These are phyloP conservation scores for Onychomys arenicola DNA, from an alignment of 2,797 vertebrate genomes.

Conservation along the genomic window DNA sequence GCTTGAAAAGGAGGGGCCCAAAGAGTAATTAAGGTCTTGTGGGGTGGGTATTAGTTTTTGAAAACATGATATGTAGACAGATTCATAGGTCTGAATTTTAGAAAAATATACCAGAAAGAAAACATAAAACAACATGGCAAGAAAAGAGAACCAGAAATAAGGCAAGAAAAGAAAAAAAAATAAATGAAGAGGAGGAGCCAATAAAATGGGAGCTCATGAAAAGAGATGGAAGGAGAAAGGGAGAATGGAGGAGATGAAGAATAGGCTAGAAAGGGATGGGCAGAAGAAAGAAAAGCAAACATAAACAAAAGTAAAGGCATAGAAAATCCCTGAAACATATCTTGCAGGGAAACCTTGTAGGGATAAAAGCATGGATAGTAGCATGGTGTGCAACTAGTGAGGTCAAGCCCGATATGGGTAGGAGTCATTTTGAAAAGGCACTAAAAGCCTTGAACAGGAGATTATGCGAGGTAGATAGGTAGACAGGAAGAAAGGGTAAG, in stretches of 20 bases:
- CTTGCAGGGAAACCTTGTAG: not conserved
- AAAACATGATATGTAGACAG: not conserved
- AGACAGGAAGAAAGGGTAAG: not conserved
- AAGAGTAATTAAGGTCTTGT: not conserved
- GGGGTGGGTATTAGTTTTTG: not conserved
- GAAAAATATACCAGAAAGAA: not conserved
- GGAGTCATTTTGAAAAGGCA: not conserved
- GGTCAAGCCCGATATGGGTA: not conserved
- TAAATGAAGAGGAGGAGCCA: not conserved
- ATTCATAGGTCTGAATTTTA: not conserved
- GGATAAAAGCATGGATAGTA: not conserved
- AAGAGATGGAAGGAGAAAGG: not conserved
- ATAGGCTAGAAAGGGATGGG: not conserved
- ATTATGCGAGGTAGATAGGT: not conserved
- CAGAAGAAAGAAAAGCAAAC: not conserved
- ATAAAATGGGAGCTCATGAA: not conserved
- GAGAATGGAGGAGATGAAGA: not conserved
- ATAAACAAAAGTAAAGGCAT: not conserved
- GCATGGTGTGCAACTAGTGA: not conserved
- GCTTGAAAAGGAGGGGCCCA: not conserved
- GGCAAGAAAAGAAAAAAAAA: not conserved
- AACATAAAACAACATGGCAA: not conserved
- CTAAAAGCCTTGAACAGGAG: not conserved
- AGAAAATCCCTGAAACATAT: not conserved
- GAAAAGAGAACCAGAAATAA: not conserved